phyloP scores from a whole-genome alignment of 2,797 vertebrate genomes.

The Sorex maritimensis region DNA sequence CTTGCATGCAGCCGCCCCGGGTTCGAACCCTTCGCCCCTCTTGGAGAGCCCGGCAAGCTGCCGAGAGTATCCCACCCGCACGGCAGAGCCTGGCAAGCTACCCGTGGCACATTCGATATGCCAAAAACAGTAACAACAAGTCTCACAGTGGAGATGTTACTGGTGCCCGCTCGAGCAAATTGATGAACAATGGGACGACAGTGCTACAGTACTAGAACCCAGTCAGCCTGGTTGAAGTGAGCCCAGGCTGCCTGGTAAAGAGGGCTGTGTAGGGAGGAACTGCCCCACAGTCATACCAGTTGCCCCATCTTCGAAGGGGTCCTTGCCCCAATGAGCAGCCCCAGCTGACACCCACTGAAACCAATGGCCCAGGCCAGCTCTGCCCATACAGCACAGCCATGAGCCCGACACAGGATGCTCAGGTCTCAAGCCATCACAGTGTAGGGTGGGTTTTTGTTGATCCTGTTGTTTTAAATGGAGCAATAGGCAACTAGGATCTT shows the following conservation, averaged over 20 bases:
- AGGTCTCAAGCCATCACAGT: background rate
- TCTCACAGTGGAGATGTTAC: no score
- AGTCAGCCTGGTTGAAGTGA: background rate
- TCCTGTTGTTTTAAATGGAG: background rate
- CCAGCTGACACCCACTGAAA: no score
- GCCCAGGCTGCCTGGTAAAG: background rate
- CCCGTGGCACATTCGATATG: no score
- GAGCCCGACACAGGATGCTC: background rate
- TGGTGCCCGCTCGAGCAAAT: no score
- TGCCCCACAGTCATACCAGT: fast-evolving
- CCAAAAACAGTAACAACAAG: no score
- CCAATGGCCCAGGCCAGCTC: background rate
- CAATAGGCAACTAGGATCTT: background rate
- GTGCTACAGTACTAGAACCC: background rate
- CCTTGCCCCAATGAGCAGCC: background rate
- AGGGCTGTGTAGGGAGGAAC: background rate
- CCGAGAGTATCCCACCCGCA: no score
- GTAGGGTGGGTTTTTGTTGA: background rate
- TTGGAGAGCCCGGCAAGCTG: no score
- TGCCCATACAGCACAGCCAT: background rate
- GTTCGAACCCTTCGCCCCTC: no score
- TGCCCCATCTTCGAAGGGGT: background rate
- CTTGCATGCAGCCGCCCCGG: no score
- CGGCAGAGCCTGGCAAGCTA: no score
- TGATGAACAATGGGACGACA: no score